Conservation (phyloP, 2,113 vertebrate species). For the Zapornia atra region DNA sequence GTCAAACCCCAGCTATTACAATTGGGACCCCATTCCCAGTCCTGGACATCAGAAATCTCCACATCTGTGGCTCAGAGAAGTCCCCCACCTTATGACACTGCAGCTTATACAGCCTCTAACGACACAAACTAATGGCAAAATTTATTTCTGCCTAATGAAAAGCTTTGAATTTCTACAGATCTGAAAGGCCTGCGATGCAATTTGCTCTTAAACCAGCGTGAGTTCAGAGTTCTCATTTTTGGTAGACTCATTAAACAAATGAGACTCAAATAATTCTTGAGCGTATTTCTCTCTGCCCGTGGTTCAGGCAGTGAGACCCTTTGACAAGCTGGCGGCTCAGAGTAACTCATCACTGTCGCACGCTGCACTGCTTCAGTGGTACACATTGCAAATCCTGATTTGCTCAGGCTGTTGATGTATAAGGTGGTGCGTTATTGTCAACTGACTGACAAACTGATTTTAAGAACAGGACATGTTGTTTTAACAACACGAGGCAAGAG, state of each 20-base stretch:
- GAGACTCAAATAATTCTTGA: not conserved
- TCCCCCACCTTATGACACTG: slow-evolving; percentile 16
- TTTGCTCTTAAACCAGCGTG: not conserved
- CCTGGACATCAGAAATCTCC: not conserved
- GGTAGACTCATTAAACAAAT: slow-evolving; percentile 56
- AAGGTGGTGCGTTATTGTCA: not conserved
- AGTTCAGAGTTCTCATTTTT: slow-evolving; percentile 20
- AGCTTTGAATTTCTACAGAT: not conserved
- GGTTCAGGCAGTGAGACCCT: not conserved
- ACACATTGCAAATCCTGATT: not conserved
- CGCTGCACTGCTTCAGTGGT: not conserved
- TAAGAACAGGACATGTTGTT: not conserved
- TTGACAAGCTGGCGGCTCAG: not conserved
- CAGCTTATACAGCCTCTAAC: not conserved
- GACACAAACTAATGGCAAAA: not conserved
- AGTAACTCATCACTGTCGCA: not conserved
- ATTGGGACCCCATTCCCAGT: not conserved
- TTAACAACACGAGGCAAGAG: not conserved
- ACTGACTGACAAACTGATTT: not conserved
- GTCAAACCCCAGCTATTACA: not conserved
- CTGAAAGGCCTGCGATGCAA: not conserved
- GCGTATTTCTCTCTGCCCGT: not conserved
- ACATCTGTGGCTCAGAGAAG: not conserved
- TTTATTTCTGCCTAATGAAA: not conserved
- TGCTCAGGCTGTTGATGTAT: not conserved